These are phyloP conservation scores for Prionace glauca DNA, from an alignment of 2,797 vertebrate species.

Conservation along the genomic window DNA sequence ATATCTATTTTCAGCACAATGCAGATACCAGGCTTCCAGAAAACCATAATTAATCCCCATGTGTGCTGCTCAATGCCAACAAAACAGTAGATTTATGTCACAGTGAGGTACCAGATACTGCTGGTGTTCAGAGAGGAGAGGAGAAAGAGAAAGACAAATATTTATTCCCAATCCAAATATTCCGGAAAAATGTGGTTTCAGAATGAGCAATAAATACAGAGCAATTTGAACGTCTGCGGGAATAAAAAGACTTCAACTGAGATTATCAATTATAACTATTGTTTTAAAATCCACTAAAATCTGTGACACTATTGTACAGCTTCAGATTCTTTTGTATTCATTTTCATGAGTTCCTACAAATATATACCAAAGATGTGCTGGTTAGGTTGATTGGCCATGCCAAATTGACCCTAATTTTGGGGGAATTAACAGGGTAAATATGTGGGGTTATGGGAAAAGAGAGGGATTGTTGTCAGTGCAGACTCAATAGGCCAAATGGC, in stretches of 20 bases:
- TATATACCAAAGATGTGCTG: too few relatives aligned
- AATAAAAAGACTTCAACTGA: not conserved
- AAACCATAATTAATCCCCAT: not conserved
- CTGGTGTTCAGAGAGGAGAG: not conserved
- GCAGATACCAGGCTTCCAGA: not conserved
- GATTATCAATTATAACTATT: not conserved
- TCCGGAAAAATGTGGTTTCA: not conserved
- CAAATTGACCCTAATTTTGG: too few relatives aligned
- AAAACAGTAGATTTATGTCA: not conserved
- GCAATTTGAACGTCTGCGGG: not conserved
- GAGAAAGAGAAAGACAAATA: not conserved
- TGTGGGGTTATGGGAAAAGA: too few relatives aligned
- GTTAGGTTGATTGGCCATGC: too few relatives aligned
- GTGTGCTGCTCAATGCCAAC: not conserved
- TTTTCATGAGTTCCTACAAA: not conserved
- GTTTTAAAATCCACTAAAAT: not conserved
- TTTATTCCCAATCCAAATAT: not conserved
- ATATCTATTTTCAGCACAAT: conserved; percentile 15
- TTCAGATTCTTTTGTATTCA: not conserved
- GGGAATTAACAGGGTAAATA: too few relatives aligned
- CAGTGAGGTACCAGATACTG: not conserved
- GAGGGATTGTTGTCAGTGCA: too few relatives aligned
- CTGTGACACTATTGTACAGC: not conserved
- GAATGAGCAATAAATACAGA: not conserved
- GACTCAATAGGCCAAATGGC: too few relatives aligned